phyloP scores from a whole-genome alignment of 2,888 invertebrate genomes.

The Apamea anceps region DNA sequence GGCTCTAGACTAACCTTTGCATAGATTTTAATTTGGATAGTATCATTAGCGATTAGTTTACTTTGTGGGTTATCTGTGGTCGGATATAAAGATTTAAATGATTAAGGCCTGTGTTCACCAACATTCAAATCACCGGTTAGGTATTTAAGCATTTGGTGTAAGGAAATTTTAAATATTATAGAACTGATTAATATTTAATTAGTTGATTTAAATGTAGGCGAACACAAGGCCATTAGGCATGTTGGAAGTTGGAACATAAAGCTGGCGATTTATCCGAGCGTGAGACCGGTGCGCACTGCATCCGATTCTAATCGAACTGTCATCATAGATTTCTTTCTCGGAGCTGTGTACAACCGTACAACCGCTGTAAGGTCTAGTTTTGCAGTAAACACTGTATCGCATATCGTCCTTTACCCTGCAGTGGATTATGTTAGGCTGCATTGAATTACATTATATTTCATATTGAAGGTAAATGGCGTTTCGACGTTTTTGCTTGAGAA shows the following conservation, averaged over 20 bases:
- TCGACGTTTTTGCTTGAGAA: neutral
- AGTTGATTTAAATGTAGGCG: neutral
- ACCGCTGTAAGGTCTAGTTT: neutral
- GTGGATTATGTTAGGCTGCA: neutral
- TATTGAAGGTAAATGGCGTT: neutral
- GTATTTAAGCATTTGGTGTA: neutral
- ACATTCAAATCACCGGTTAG: neutral
- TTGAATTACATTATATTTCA: neutral
- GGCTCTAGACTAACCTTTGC: neutral
- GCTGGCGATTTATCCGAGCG: slow-evolving; percentile 9
- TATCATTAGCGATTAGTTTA: neutral
- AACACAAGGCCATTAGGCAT: neutral
- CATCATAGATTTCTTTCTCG: slow-evolving; percentile 26
- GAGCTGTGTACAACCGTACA: neutral
- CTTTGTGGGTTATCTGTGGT: neutral
- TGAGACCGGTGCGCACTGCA: slow-evolving; percentile 14
- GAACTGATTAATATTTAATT: neutral
- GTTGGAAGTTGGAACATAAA: slow-evolving; percentile 4
- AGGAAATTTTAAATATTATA: neutral
- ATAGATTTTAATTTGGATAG: neutral
- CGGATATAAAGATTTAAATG: neutral
- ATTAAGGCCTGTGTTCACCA: neutral
- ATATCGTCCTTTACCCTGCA: neutral
- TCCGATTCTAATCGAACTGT: slow-evolving; percentile 36
- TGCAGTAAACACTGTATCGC: neutral